These are phyloP conservation scores for Nothoprocta perdicaria DNA, from an alignment of 2,113 vertebrate genomes.

Conservation along the genomic window DNA sequence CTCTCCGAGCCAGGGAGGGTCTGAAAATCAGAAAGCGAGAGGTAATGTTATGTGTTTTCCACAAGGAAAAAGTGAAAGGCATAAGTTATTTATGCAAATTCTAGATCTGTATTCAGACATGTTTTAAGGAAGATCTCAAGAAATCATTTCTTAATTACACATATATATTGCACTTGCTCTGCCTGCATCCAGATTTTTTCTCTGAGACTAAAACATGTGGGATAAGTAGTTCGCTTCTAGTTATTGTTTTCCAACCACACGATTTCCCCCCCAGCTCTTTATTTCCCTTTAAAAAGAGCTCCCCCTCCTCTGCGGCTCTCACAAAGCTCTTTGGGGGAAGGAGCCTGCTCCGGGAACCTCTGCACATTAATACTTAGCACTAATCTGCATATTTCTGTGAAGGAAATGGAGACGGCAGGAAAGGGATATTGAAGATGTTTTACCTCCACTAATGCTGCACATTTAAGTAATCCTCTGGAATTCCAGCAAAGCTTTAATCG, in stretches of 20 bases:
- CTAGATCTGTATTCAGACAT: slow-evolving; percentile 69
- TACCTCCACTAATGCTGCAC: slow-evolving; percentile 64
- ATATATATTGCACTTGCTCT: slow-evolving; percentile 61
- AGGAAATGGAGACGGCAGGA: slow-evolving; percentile 60
- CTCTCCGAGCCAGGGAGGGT: slow-evolving; percentile 42
- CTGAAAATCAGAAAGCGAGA: slow-evolving; percentile 40
- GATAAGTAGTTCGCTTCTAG: not conserved
- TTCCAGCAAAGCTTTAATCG: slow-evolving; percentile 63
- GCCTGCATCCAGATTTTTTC: slow-evolving; percentile 40
- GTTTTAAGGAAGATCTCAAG: slow-evolving; percentile 69
- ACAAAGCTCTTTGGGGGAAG: slow-evolving; percentile 3
- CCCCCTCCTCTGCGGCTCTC: slow-evolving; percentile 19
- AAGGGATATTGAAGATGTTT: slow-evolving; percentile 55
- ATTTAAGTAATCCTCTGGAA: slow-evolving; percentile 67
- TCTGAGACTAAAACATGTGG: not conserved
- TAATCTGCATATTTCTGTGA: slow-evolving; percentile 64
- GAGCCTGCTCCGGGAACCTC: slow-evolving; percentile 16
- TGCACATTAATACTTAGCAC: slow-evolving; percentile 53
- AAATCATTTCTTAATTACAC: slow-evolving; percentile 81
- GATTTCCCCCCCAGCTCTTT: not conserved
- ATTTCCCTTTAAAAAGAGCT: slow-evolving; percentile 13
- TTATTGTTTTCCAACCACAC: slow-evolving; percentile 32
- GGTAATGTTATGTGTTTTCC: slow-evolving; percentile 47
- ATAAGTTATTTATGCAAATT: slow-evolving; percentile 78
- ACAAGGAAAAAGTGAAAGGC: slow-evolving; percentile 71